Evolutionary conservation across 2,797 vertebrate genomes (phyloP), one percentile per base, ranked within the genome.

Genomic region (Thunnus albacares): DNA sequence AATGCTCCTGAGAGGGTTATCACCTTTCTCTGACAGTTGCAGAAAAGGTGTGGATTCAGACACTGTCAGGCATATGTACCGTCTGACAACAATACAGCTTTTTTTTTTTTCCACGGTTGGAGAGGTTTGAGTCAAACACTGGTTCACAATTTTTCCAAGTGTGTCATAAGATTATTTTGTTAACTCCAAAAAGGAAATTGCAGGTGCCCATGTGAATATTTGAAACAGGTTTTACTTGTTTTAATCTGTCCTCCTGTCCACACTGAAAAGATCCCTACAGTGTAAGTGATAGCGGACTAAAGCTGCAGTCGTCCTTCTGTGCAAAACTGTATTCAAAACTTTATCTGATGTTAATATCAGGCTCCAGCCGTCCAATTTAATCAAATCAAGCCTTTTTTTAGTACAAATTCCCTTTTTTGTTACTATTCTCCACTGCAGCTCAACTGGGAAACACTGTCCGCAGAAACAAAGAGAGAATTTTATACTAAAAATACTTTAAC

Each of bases 21-120:
- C 95, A 63, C 90, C 92, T 96, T 96, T 95, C 96, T 93, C 89
- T 91, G 89, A 91, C 93, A 92, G 92, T 89, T 80, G 87, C 88
- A 92, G 86, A 91, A 93, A 93, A 93, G 92, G 91, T 94, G 93
- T 93, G 87, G 91, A 90, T 88, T 83, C 82, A 83, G 89, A 92
- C 91, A 91, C 90, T 71, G 77, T 68, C 47, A 51, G 87, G 66
- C 61, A 60, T 70, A 83, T 80, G 85, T 53, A 59, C 57, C 58
- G 2, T 59, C 68, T 75, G 72, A 84, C 62, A 68, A 76, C 74
- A 64, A 69, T 66, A 20, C 47, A 33, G 41, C 41, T 60, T 33
- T 35, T 56, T 72, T 47, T 63, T 45, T 45, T 18, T 18, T 51
- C 2, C 52, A 67, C 59, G 43, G 62, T 51, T 38, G 22, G 28